Evolutionary conservation across 2,113 vertebrate genomes (phyloP), one percentile per base, ranked within the genome.

Genomic region (Poeciliopsis turrubarensis): DNA sequence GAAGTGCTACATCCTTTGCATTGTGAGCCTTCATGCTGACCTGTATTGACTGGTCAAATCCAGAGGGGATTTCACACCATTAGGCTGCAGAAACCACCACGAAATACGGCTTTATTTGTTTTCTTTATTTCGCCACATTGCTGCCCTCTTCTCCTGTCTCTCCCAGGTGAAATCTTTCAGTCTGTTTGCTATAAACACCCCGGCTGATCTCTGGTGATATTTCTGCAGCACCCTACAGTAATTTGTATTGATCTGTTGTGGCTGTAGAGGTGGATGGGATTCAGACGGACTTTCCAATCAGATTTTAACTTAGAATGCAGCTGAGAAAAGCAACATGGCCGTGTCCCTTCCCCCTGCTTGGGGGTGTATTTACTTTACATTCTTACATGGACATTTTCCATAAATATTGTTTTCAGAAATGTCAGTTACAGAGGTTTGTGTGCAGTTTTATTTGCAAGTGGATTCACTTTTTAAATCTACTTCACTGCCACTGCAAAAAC

Each of bases 231-330:
- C 34, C 68, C 64, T 27, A 60, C n/a, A 69, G 51, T 75, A 63
- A 67, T 68, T 75, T 57, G 25, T 62, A 57, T 71, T 70, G 62
- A 78, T 78, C 63, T 63, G 72, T 63, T 82, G 30, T 66, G 44
- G 65, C 65, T 19, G 22, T 25, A 51, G 66, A 68, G 64, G 64
- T 77, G 60, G 65, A 27, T 4, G 14, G 25, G 32, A 64, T 77
- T 68, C 69, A 27, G 47, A 66, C 62, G 29, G 67, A 22, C 27
- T 15, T 47, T 74, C 32, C 54, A 32, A 44, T 44, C 30, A 1
- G 25, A 68, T 30, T 13, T 4, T 2, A 26, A 41, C 31, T 30
- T 65, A 5, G 69, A 69, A 65, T 65, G 2, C 34, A 68, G 15
- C 47, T 60, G 34, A n/a, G 22, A 54, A 22, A 54, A 54, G 51